Evolutionary conservation across 1,140 invertebrate species (phyloP), one percentile per base, ranked within the genome.

Genomic region (Zaprionus ghesquierei): DNA sequence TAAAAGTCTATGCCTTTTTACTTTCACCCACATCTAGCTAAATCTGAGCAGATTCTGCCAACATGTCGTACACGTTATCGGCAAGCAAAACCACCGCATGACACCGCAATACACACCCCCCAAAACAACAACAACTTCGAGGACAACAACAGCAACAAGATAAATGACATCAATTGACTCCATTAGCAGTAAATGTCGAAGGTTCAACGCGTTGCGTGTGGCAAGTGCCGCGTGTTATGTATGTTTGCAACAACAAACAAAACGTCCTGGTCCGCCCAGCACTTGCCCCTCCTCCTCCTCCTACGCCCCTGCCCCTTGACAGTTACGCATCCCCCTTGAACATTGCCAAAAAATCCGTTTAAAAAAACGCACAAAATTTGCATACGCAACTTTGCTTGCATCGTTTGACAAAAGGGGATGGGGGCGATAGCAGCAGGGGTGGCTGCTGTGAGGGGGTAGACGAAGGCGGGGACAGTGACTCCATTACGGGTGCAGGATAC

Each of bases 351-450:
- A n/a, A 72, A 62, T 54, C 46, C 54, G 60, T 23, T 62, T 25
- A 58, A 27, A 35, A 12, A 60, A 53, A 27, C 51, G 44, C 35
- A 66, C 49, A 18, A 81, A 91, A 91, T 91, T 91, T 91, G 90
- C 90, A 91, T 91, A 89, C 90, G 89, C 71, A 91, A 84, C 87
- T 91, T n/a, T 74, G 81, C 74, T 35, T 89, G 89, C 89, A 89
- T 77, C 76, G 78, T 76, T 78, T 82, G 77, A 64, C 62, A 72
- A 31, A 5, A 1, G 25, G 22, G 35, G 49, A 25, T n/a, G 44
- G 31, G 20, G 3, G n/a, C n/a, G n/a, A n/a, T n/a, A n/a, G n/a
- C n/a, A 20, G 20, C 12, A 33, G 59, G 35, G 10, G 29, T 20
- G 25, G 27, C 1, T n/a, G 9, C 8, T 6, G 27, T 6, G 27